A percentile compares a stretch with the other conserved stretches of the same genome.
Conservation (phyloP, 2,797 vertebrate genomes). For the Sebastes nivosus region DNA sequence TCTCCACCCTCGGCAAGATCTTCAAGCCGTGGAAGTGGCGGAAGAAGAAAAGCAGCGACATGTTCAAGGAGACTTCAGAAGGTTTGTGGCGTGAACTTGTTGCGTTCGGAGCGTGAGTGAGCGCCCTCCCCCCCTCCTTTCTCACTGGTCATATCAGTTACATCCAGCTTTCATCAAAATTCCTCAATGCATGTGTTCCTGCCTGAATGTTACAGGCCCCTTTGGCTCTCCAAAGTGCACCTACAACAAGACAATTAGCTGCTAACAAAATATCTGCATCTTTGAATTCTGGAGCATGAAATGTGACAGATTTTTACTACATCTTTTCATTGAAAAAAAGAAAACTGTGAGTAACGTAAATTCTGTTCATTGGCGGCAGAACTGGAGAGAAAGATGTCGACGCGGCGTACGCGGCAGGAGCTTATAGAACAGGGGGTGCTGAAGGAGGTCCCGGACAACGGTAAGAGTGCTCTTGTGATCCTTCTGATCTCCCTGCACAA, state of each 20-base stretch:
- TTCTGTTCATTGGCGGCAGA: constrained; percentile 83
- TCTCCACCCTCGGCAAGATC: constrained; percentile 95
- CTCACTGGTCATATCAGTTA: constrained; percentile 2
- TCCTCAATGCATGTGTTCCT: constrained; percentile 28
- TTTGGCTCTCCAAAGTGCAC: background rate
- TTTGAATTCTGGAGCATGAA: constrained; percentile 8
- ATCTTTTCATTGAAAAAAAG: background rate
- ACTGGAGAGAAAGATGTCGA: constrained; percentile 98
- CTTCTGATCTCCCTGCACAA: constrained; percentile 42
- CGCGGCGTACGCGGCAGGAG: constrained; percentile 95
- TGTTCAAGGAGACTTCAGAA: constrained; percentile 98
- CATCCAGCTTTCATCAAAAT: constrained; percentile 44
- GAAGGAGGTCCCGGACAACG: constrained; percentile 92
- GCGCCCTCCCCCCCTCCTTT: background rate
- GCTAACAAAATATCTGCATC: constrained; percentile 17
- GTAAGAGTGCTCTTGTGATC: constrained; percentile 79
- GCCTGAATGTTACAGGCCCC: background rate
- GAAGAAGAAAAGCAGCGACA: constrained; percentile 98
- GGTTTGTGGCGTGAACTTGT: constrained; percentile 78
- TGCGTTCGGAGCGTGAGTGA: constrained; percentile 7
- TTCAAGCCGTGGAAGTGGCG: constrained; percentile 99
- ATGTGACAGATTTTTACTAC: background rate
- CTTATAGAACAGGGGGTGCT: constrained; percentile 97
- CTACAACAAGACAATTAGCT: constrained; percentile 14
- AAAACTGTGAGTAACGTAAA: constrained; percentile 3